A percentile compares a stretch with the other conserved stretches of the same genome.
phyloP scores from a whole-genome alignment of 2,113 vertebrate species.

The Strix aluco region DNA sequence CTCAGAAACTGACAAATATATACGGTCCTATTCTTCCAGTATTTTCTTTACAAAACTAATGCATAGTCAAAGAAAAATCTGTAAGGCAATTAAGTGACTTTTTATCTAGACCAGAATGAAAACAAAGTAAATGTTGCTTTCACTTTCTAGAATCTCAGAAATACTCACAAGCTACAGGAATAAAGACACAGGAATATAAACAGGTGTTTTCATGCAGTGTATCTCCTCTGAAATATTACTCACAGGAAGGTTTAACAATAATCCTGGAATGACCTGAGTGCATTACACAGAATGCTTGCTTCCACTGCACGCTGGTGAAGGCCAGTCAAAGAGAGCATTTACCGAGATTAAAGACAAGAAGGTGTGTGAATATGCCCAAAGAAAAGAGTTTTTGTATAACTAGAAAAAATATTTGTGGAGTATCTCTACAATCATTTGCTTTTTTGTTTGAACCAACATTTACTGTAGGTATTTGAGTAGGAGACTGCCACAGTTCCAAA shows the following conservation, averaged over 20 bases:
- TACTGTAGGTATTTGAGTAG: neutral
- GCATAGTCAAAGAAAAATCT: neutral
- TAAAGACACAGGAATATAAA: neutral
- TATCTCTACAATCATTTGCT: neutral
- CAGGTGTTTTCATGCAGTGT: neutral
- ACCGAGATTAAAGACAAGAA: neutral
- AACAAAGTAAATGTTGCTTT: neutral
- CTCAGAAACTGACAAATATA: neutral
- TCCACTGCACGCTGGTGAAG: neutral
- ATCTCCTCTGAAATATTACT: neutral
- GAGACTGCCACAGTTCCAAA: neutral
- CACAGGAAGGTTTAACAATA: neutral
- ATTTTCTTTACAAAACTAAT: neutral
- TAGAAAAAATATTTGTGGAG: neutral
- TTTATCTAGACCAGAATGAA: neutral
- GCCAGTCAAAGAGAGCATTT: neutral
- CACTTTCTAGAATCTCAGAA: neutral
- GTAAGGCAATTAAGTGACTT: neutral
- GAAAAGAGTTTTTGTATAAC: neutral
- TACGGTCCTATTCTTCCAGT: neutral
- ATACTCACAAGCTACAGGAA: neutral
- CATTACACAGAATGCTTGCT: neutral
- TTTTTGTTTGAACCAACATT: neutral
- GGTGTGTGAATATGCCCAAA: neutral
- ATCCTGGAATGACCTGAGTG: neutral